A percentile compares a stretch with the other conserved stretches of the same genome.
These are phyloP conservation scores for Drosophila pegasa DNA, from an alignment of 2,888 invertebrate species.

Conservation along the genomic window DNA sequence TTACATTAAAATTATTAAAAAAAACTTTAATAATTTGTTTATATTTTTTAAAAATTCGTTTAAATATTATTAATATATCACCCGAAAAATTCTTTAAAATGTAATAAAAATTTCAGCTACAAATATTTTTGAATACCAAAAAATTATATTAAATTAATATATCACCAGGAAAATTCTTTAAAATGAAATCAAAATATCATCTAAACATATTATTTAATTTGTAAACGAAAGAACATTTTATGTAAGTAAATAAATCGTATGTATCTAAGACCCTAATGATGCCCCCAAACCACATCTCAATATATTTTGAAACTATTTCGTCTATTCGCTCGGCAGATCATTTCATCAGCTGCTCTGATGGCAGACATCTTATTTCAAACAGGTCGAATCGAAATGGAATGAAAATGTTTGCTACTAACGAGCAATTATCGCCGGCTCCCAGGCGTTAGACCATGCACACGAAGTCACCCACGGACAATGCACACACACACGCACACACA, in stretches of 20 bases:
- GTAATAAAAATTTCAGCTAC: no score
- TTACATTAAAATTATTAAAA: no score
- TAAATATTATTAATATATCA: no score
- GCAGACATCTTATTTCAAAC: constrained; percentile 28
- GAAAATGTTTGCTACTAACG: constrained; percentile 71
- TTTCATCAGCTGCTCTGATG: constrained; percentile 6
- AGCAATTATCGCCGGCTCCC: constrained; percentile 78
- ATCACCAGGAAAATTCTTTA: no score
- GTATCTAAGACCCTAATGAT: neutral
- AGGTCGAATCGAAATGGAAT: constrained; percentile 23
- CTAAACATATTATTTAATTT: neutral
- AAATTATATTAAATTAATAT: no score
- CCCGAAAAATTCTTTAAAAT: no score
- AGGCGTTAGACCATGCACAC: constrained; percentile 50
- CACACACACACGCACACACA: constrained; percentile 11
- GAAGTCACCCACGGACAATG: constrained; percentile 51
- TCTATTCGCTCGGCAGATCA: neutral
- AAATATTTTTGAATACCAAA: no score
- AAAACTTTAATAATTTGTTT: no score
- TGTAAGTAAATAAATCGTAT: neutral
- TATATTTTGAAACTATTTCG: neutral
- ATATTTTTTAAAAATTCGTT: no score
- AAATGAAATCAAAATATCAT: no score
- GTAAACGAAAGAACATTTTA: neutral
- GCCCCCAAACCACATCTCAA: neutral